Base-by-base conservation (phyloP, 1,140 invertebrate species). In the Drosophila littoralis region DNA sequence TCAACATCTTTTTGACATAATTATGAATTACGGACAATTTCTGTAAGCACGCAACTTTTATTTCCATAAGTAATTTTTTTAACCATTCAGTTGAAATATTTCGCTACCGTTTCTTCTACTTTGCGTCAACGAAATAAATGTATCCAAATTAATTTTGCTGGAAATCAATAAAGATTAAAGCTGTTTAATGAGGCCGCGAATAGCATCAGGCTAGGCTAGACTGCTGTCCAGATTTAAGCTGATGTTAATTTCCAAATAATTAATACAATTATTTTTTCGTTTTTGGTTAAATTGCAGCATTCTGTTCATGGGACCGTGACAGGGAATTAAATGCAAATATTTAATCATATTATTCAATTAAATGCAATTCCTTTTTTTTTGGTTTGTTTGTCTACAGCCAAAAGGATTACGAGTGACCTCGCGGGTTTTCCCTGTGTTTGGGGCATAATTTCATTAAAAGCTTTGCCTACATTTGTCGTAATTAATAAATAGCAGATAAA, bases 151-250 rank as follows among this genome's bases (percentile, higher is more conserved):
- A 33, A 6, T 83, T 80, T 78, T 75, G 79, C 77, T 77, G 61
- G 69, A 84, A 85, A 77, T 85, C 68, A 84, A 85, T 85, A 74
- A 80, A 75, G 74, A 70, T 85, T 81, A 77, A 79, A 75, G 61
- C 61, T 52, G 36, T 42, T 86, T 88, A 88, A 74, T 79, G 58
- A n/a, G 13, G 40, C 22, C 40, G 28, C 55, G n/a, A 58, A 45
- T 58, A 33, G 28, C 40, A 55, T 17, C 55, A n/a, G 55, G 9
- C 8, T 17, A 10, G 33, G 32, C n/a, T 48, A 28, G 32, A 2
- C 32, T 7, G 50, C n/a, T 15, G 22, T 32, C 5, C 28, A 32
- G 32, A 32, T 33, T 65, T 55, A 43, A 54, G 42, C 52, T 33
- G 48, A 17, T 50, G 45, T 61, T 68, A 48, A 40, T 60, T 61